Evolutionary conservation across 1,140 invertebrate species (phyloP), one percentile per base, ranked within the genome.

Genomic region (Pogonognathellus flavescens): DNA sequence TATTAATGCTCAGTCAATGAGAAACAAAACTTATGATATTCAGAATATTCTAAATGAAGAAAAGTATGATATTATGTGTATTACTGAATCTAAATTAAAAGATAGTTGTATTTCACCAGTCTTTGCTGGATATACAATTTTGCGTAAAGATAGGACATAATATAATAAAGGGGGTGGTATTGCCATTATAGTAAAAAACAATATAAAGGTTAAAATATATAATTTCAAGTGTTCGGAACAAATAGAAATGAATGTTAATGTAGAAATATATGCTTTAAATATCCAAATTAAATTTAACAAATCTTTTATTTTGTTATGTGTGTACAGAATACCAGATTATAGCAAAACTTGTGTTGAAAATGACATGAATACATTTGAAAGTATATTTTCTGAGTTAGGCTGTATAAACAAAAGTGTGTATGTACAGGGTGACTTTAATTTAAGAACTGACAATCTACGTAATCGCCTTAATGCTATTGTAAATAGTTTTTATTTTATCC

Each of bases 291-390:
- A 57, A 0, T 57, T 22, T 41, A 18, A 81, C 8, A 81, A 81
- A 22, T 10, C 52, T 31, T 55, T 81, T 25, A 13, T 81, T 4
- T 13, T 81, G 6, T 50, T 81, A 6, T 81, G 52, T 81, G 11
- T 81, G 14, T 81, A 81, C 4, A 14, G 80, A 7, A 50, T 10
- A 18, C 70, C 70, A 10, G 70, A 76, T n/a, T 76, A 76, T n/a
- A 14, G 11, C 13, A 57, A 22, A 22, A 5, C 7, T 1, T 55
- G 80, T 81, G 11, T 81, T 0, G 50, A 81, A 57, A 55, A 57
- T 57, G 80, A 81, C 80, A 81, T 81, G 49, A 81, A 22, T 0
- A 14, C 14, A 0, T 16, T 81, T 22, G n/a, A 1, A 22, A 0
- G 8, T 1, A 3, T 16, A 55, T 3, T 81, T 4, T 55, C 18